phyloP scores from a whole-genome alignment of 1,140 invertebrate species.

The Pristionchus pacificus region DNA sequence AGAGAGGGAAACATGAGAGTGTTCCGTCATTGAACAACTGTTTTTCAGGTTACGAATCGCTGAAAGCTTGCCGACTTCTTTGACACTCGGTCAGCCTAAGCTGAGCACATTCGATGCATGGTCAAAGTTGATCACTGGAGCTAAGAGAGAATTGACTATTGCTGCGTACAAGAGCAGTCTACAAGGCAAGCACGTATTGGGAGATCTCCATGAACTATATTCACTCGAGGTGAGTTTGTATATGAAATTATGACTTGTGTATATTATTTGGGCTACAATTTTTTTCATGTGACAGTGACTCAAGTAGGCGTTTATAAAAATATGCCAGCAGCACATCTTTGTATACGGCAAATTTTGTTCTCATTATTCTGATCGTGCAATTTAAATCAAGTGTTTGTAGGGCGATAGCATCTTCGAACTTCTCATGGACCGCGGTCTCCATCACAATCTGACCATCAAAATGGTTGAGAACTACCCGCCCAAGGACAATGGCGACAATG shows the following conservation, averaged over 20 bases:
- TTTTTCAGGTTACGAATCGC: conserved; percentile 47
- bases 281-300: not conserved
- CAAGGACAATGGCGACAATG: conserved; percentile 56
- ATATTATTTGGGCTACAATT: no score
- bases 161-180: conserved; percentile 56
- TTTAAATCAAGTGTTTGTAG: conserved; percentile 36
- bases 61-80: conserved; percentile 51
- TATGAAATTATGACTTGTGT: no score
- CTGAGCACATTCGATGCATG: conserved; percentile 47
- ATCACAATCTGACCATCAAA: conserved; percentile 39
- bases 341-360: no score
- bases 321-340: no score
- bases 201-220: conserved; percentile 28
- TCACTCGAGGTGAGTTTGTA: conserved; percentile 36
- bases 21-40: no score
- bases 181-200: conserved; percentile 52
- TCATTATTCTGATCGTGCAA: conserved; percentile 9
- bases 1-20: no score
- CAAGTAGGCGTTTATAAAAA: not conserved
- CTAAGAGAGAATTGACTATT: conserved; percentile 42
- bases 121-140: conserved; percentile 40
- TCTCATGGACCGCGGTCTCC: conserved; percentile 34
- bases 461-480: conserved; percentile 55
- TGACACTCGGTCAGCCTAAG: conserved; percentile 38
- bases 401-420: conserved; percentile 45